A percentile compares a stretch with the other conserved stretches of the same genome.
phyloP scores from a whole-genome alignment of 2,888 invertebrate genomes.

The Xylophagus ater region DNA sequence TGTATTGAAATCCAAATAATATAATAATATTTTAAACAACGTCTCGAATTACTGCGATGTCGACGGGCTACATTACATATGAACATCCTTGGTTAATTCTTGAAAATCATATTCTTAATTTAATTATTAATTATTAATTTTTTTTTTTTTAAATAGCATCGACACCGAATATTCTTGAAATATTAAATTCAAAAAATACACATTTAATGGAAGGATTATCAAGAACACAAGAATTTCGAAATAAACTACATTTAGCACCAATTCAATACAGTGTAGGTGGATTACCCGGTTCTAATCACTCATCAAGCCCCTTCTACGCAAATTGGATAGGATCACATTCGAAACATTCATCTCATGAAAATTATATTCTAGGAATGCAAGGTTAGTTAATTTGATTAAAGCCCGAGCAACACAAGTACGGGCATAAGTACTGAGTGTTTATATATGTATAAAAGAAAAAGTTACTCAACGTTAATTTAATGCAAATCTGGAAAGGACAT shows the following conservation, averaged over 20 bases:
- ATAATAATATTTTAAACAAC: too few relatives aligned
- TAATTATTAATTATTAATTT: neutral
- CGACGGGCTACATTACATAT: too few relatives aligned
- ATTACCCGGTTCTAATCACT: slow-evolving; percentile 13
- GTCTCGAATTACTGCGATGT: too few relatives aligned
- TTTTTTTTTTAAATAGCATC: slow-evolving; percentile 17
- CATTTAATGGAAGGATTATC: slow-evolving; percentile 18
- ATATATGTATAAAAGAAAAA: neutral
- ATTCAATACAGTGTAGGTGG: slow-evolving; percentile 14
- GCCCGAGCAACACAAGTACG: too few relatives aligned
- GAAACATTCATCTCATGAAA: slow-evolving; percentile 37
- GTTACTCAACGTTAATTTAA: neutral
- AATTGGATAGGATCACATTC: slow-evolving; percentile 29
- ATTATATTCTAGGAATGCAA: slow-evolving; percentile 48
- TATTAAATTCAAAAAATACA: slow-evolving; percentile 20
- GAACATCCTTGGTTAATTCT: too few relatives aligned
- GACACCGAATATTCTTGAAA: slow-evolving; percentile 21
- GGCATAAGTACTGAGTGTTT: neutral
- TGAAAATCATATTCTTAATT: too few relatives aligned
- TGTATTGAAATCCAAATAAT: too few relatives aligned
- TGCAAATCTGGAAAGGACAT: neutral
- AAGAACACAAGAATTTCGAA: slow-evolving; percentile 8
- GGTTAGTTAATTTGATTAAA: slow-evolving; percentile 43
- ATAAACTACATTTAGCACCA: slow-evolving; percentile 11
- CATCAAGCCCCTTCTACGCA: slow-evolving; percentile 23